Evolutionary conservation across 2,888 invertebrate species (phyloP).

Genomic region (Zhuqinia jingwanae): DNA sequence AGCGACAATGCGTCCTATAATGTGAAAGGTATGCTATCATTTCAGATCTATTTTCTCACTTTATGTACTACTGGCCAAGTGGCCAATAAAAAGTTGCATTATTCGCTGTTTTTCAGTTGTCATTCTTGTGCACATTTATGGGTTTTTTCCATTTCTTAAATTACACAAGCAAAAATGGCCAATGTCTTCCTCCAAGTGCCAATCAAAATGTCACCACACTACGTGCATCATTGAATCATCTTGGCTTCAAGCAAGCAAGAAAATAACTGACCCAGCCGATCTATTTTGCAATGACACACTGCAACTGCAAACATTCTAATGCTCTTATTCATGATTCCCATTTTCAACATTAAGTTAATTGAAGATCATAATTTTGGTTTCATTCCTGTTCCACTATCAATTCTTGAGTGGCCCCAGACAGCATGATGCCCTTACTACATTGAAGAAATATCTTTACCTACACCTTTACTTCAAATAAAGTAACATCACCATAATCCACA

Average conservation of each 20-base stretch:
- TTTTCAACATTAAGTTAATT: background rate
- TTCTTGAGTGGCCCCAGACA: background rate
- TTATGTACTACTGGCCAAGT: too few species aligned
- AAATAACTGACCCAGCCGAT: conserved; percentile 43
- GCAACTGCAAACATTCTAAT: background rate
- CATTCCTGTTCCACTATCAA: background rate
- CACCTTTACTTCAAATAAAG: conserved; percentile 9
- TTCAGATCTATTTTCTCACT: too few species aligned
- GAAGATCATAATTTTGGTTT: background rate
- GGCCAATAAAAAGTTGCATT: too few species aligned
- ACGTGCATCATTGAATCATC: background rate
- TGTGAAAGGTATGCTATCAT: too few species aligned
- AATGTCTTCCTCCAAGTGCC: conserved; percentile 15
- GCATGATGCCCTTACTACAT: too few species aligned
- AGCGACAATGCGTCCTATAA: too few species aligned
- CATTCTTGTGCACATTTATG: conserved; percentile 1
- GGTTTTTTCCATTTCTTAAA: background rate
- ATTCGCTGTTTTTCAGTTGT: background rate
- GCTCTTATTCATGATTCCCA: conserved; percentile 1
- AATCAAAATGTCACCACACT: conserved; percentile 58
- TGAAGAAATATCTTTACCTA: too few species aligned
- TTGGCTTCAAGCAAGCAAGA: conserved; percentile 28
- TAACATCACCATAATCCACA: background rate
- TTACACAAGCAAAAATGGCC: background rate
- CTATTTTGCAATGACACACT: conserved; percentile 29